Evolutionary conservation across 64 coral and sea anemone genomes (phyloP).

Genomic region (Actinia equina): DNA sequence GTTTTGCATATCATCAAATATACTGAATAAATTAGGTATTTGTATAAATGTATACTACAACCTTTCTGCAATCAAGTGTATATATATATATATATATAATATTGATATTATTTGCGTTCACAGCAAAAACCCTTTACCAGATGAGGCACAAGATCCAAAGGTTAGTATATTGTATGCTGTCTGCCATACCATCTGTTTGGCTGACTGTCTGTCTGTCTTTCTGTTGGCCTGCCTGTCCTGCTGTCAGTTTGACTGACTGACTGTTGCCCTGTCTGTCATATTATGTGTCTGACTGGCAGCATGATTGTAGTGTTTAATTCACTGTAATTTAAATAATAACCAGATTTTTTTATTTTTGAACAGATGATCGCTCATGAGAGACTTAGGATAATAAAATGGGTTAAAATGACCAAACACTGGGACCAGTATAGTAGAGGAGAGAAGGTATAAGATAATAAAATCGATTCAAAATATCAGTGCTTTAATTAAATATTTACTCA

Average conservation of each 20-base stretch:
- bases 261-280: too few relatives aligned
- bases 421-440: constrained; percentile 85
- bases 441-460: constrained; percentile 53
- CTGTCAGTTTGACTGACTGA: too few relatives aligned
- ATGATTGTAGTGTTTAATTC: neutral
- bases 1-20: neutral
- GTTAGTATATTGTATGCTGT: neutral
- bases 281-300: neutral
- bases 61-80: too few relatives aligned
- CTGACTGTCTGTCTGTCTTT: too few relatives aligned
- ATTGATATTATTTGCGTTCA: neutral
- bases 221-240: too few relatives aligned
- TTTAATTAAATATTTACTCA: too few relatives aligned
- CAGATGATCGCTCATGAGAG: constrained; percentile 69
- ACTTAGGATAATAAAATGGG: constrained; percentile 80
- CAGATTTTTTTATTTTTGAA: neutral
- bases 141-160: constrained; percentile 6
- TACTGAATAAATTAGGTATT: neutral
- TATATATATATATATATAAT: neutral
- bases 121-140: constrained; percentile 24
- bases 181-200: too few relatives aligned
- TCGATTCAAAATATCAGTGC: too few relatives aligned
- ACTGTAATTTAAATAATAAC: neutral
- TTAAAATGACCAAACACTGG: constrained; percentile 91
- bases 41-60: neutral